Percentiles rank a stretch among this genome's conserved stretches.
phyloP scores from a whole-genome alignment of 2,888 invertebrate species.

The Glyphotaelius pellucidus region DNA sequence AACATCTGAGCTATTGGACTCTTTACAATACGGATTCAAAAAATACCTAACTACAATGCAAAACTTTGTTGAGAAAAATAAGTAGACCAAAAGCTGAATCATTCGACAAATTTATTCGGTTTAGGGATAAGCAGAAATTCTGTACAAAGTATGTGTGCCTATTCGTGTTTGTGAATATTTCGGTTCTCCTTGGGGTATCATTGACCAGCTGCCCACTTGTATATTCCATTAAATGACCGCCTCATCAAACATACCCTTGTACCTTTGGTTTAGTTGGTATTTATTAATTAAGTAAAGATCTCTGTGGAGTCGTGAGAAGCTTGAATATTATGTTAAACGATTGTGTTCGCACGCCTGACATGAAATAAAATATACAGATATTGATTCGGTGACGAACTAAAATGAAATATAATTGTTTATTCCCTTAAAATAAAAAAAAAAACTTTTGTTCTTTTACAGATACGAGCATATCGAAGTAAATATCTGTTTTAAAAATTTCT shows the following conservation, averaged over 20 bases:
- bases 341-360: background rate
- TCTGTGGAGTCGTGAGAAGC: background rate
- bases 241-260: background rate
- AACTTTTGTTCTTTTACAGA: too few species aligned
- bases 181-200: background rate
- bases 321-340: background rate
- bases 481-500: too few species aligned
- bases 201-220: background rate
- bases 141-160: background rate
- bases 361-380: background rate
- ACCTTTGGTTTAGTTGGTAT: background rate
- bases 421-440: too few species aligned
- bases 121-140: background rate
- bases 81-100: background rate
- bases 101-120: background rate
- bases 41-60: background rate
- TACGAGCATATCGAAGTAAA: too few species aligned
- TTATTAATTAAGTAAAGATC: background rate
- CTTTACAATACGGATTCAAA: background rate
- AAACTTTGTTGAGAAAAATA: background rate
- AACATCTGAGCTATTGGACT: too few species aligned
- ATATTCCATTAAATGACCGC: background rate
- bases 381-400: background rate
- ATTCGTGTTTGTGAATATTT: background rate
- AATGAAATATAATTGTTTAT: too few species aligned